phyloP scores from a whole-genome alignment of 2,888 invertebrate genomes.

The Caenorhabditis macrosperma region DNA sequence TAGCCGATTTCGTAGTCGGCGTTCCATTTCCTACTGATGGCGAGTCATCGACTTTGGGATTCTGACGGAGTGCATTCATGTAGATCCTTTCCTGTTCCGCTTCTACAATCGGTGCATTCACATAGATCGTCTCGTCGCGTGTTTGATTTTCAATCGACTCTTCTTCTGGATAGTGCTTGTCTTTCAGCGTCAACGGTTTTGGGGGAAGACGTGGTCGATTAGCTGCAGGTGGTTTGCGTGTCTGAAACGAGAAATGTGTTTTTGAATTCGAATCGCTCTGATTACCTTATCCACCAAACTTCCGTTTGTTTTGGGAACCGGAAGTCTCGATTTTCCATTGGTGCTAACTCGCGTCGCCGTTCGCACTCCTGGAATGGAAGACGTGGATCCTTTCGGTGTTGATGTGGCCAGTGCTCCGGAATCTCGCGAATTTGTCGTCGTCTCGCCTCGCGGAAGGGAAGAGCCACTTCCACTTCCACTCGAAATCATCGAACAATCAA shows the following conservation, averaged over 20 bases:
- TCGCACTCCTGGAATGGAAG: conserved; percentile 29
- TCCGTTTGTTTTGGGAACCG: conserved; percentile 51
- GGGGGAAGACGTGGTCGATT: conserved; percentile 52
- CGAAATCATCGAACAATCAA: conserved; percentile 57
- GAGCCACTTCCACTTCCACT: conserved; percentile 26
- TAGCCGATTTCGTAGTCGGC: conserved; percentile 46
- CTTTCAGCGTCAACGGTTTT: conserved; percentile 36
- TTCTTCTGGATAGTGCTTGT: conserved; percentile 29
- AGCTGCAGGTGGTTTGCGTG: conserved; percentile 3
- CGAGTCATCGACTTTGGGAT: neutral
- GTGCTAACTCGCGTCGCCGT: conserved; percentile 26
- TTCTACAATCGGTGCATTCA: conserved; percentile 44
- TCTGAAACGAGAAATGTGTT: neutral
- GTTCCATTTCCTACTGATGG: neutral
- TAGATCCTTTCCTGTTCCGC: conserved; percentile 43
- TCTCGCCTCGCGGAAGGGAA: conserved; percentile 3
- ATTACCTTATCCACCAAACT: conserved; percentile 34
- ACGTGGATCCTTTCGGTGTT: conserved; percentile 47
- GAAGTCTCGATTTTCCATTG: conserved; percentile 38
- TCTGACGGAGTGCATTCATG: conserved; percentile 34
- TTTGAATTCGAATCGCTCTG: neutral
- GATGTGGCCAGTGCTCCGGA: conserved; percentile 48
- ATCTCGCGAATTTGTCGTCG: conserved; percentile 17
- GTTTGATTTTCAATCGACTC: conserved; percentile 34
- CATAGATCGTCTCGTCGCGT: conserved; percentile 52